Conservation (phyloP, 1,140 invertebrate species). For the Elymnias hypermnestra region DNA sequence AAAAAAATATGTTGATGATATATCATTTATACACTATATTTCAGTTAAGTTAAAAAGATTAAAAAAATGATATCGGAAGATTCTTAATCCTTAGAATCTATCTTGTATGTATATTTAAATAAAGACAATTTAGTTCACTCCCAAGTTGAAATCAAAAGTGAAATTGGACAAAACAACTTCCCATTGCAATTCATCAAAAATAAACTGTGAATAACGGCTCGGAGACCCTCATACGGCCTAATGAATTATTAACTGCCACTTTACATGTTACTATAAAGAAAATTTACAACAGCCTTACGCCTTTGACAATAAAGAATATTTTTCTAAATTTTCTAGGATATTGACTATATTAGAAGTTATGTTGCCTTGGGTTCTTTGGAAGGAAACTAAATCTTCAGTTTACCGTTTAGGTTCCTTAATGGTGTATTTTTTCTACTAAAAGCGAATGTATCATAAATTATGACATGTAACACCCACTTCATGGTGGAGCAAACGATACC, state of each 20-base stretch:
- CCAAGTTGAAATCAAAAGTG: constrained; percentile 13
- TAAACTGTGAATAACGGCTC: constrained; percentile 42
- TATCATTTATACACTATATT: no score
- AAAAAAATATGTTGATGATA: no score
- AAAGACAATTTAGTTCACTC: not conserved
- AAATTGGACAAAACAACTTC: constrained; percentile 41
- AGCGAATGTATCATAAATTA: constrained; percentile 60
- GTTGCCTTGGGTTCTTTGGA: constrained; percentile 34
- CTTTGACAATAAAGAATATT: constrained; percentile 19
- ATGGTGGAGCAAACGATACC: constrained; percentile 36
- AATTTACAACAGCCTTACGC: constrained; percentile 2
- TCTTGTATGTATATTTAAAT: no score
- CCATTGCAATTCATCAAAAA: constrained; percentile 60
- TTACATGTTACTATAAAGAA: constrained; percentile 6
- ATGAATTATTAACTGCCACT: constrained; percentile 46
- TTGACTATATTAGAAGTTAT: constrained; percentile 16
- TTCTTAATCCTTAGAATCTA: no score
- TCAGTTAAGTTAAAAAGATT: no score
- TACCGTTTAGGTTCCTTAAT: constrained; percentile 64
- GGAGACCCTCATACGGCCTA: constrained; percentile 38
- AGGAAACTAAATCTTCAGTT: constrained; percentile 57
- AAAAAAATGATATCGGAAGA: no score
- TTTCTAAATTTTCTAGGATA: constrained; percentile 2
- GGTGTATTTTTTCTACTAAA: constrained; percentile 45
- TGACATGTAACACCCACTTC: constrained; percentile 56